Evolutionary conservation across 1,140 invertebrate genomes (phyloP), one percentile per base, ranked within the genome.

Genomic region (Andrena cerasifolii): DNA sequence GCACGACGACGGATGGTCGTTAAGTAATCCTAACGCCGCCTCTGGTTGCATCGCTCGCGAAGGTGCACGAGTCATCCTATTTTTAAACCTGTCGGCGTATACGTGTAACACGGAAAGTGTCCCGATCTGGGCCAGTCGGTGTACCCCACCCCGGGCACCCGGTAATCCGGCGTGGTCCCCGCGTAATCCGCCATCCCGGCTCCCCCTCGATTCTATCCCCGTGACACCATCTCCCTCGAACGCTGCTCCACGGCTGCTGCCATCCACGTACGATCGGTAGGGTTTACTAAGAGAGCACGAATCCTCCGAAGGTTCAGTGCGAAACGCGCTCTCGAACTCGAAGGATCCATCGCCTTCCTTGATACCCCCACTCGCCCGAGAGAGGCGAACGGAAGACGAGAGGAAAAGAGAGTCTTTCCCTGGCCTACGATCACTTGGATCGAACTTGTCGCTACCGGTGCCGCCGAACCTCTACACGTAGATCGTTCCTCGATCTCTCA

Each of bases 211-310:
- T 58, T 26, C 16, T 36, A 12, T 47, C 54, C 43, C 74, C 24
- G 18, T 59, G 33, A 59, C 68, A 79, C 78, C 73, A 61, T 84
- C 83, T 79, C 82, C 70, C 74, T 80, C 70, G 66, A 77, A 80
- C 86, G 85, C 88, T 86, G 86, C 80, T 85, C 85, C 87, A 83
- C 85, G 80, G 82, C 58, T 10, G 66, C 87, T 87, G 83, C 78
- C 81, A 87, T n/a, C n/a, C n/a, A n/a, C n/a, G n/a, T 87, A 82
- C 82, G 84, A 71, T 62, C 84, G 82, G 82, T 83, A 88, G 87
- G 88, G 86, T 90, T 92, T 86, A 89, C 90, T 91, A 90, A 89
- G 90, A 88, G 82, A 88, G 83, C 88, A 90, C 87, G 80, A 82
- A 86, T 89, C 87, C 84, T 86, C 81, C 72, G 79, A 87, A 86